These are phyloP conservation scores for Drosophila anceps DNA, from an alignment of 2,888 invertebrate genomes.

Conservation along the genomic window DNA sequence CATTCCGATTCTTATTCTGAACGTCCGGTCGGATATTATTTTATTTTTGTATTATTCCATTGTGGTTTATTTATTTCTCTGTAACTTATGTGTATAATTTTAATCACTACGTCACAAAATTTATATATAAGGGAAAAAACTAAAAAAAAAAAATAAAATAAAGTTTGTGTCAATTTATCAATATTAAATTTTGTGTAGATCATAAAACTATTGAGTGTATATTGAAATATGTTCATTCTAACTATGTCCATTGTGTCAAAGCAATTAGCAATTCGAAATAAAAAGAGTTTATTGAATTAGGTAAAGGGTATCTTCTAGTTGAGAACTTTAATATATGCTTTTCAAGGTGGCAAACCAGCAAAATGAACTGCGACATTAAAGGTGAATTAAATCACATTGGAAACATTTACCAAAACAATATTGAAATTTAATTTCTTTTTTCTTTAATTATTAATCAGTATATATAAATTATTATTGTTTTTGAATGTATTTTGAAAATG, in stretches of 20 bases:
- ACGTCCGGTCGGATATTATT: slow-evolving; percentile 23
- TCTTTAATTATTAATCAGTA: background rate
- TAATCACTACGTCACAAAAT: slow-evolving; percentile 2
- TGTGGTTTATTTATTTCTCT: slow-evolving; percentile 12
- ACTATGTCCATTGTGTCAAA: background rate
- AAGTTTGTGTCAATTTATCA: too few species aligned
- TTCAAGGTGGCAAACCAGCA: background rate
- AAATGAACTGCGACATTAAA: background rate
- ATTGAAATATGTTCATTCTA: background rate
- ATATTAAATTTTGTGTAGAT: background rate
- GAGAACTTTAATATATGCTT: background rate
- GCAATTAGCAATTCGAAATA: too few species aligned
- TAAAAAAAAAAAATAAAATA: background rate
- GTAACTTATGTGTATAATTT: background rate
- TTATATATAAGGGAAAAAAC: background rate
- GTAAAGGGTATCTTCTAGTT: background rate
- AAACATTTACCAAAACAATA: background rate
- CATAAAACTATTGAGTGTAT: background rate
- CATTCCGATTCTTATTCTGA: slow-evolving; percentile 27
- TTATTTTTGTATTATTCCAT: slow-evolving; percentile 9
- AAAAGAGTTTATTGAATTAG: too few species aligned
- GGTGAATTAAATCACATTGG: too few species aligned
- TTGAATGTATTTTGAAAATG: background rate
- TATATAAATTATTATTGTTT: background rate
- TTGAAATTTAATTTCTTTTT: background rate